A percentile compares a stretch with the other conserved stretches of the same genome.
phyloP scores from a whole-genome alignment of 2,797 vertebrate species.

The Picus viridis region DNA sequence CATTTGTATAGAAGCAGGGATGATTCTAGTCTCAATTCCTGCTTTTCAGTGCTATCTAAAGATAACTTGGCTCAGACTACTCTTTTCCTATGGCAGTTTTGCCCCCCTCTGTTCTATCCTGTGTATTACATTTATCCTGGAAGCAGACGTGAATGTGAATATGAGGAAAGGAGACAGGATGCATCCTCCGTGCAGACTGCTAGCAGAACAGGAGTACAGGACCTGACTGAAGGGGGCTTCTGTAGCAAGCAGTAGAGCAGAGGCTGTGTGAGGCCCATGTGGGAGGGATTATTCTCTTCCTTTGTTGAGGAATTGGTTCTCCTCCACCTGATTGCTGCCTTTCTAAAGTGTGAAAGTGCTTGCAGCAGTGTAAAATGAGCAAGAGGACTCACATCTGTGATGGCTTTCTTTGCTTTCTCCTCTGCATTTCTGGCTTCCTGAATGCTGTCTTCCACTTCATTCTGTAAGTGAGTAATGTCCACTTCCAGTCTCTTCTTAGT shows the following conservation, averaged over 20 bases:
- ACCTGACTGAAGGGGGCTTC: neutral
- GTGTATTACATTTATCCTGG: neutral
- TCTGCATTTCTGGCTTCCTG: conserved; percentile 92
- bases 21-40: neutral
- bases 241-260: neutral
- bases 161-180: neutral
- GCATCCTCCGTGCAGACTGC: neutral
- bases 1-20: neutral
- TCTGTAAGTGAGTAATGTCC: conserved; percentile 86
- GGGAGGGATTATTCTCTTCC: neutral
- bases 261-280: neutral
- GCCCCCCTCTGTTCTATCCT: neutral
- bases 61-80: neutral
- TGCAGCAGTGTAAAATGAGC: neutral
- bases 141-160: neutral
- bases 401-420: conserved; percentile 93
- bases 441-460: conserved; percentile 86
- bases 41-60: neutral
- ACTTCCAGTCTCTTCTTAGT: conserved; percentile 90
- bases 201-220: neutral
- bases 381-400: conserved; percentile 86
- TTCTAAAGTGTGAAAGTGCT: neutral
- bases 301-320: neutral
- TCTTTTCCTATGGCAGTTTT: neutral
- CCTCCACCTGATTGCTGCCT: neutral